A percentile compares a stretch with the other conserved stretches of the same genome.
Evolutionary conservation across 2,113 vertebrate genomes (phyloP).

Genomic region (Athene noctua): DNA sequence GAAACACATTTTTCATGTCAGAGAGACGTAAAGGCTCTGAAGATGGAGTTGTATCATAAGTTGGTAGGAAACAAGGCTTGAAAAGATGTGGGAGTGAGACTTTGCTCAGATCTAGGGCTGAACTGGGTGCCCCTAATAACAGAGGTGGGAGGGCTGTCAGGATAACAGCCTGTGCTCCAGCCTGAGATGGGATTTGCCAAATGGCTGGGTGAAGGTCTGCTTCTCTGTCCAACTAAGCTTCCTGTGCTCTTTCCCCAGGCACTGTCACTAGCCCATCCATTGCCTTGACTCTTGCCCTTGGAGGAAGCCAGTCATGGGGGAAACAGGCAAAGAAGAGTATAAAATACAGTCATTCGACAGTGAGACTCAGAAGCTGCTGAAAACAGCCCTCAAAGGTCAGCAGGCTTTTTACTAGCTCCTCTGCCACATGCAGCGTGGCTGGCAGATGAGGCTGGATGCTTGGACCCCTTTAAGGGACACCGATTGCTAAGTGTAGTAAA

Average conservation of each 20-base stretch:
- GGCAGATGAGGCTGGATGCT: neutral
- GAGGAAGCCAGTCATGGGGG: conserved; percentile 80
- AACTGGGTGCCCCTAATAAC: neutral
- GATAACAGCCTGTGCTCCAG: neutral
- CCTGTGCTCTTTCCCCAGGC: conserved; percentile 18
- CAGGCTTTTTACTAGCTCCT: neutral
- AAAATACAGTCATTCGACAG: conserved; percentile 91
- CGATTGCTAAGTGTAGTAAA: neutral
- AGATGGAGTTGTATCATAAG: neutral
- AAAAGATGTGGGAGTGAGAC: neutral
- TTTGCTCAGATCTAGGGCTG: neutral
- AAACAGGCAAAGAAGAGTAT: conserved; percentile 84
- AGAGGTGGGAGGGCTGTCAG: neutral
- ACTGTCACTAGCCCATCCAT: neutral
- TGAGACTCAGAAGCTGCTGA: conserved; percentile 90
- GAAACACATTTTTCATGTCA: neutral
- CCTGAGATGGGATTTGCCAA: neutral
- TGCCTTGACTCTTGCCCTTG: neutral
- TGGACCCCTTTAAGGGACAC: neutral
- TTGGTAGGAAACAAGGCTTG: neutral
- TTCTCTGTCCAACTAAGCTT: neutral
- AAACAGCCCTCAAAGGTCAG: conserved; percentile 93
- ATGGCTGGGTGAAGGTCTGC: neutral
- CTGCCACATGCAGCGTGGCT: neutral
- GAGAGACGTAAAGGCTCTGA: neutral